Percentiles rank a stretch among this genome's conserved stretches.
Evolutionary conservation across 1,140 invertebrate species (phyloP).

Genomic region (Drosophila dunni): DNA sequence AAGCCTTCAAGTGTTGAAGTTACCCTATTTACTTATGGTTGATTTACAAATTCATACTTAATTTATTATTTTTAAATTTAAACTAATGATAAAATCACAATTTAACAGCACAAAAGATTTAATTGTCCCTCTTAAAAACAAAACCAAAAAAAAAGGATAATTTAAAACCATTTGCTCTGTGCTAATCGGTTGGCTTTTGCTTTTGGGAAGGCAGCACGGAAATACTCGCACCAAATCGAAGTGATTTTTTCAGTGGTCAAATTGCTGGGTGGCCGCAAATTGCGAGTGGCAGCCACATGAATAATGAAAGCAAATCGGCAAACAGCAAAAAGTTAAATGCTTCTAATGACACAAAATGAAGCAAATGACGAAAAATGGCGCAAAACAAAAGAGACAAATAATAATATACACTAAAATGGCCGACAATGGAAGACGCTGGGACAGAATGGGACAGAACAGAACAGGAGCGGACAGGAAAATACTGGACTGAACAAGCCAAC

Average conservation of each 20-base stretch:
- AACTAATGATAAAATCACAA: no score
- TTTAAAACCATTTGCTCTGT: constrained; percentile 3
- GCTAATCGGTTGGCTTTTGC: background rate
- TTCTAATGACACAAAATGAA: constrained; percentile 80
- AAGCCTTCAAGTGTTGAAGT: no score
- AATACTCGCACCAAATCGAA: constrained; percentile 1
- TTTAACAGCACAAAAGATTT: background rate
- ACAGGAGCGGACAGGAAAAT: constrained; percentile 15
- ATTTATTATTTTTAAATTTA: no score
- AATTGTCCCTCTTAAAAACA: background rate
- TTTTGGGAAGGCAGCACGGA: background rate
- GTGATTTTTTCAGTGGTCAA: constrained; percentile 29
- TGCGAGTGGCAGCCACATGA: constrained; percentile 55
- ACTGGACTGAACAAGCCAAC: constrained; percentile 18
- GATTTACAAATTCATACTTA: no score
- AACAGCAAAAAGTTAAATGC: constrained; percentile 80
- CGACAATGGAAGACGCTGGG: constrained; percentile 25
- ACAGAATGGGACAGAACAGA: constrained; percentile 15
- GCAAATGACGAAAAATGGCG: constrained; percentile 78
- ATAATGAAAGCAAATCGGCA: constrained; percentile 77
- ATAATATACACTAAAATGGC: constrained; percentile 76
- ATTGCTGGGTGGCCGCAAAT: constrained; percentile 41
- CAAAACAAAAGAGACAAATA: constrained; percentile 81
- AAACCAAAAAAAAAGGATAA: background rate
- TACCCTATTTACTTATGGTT: no score